These are phyloP conservation scores for Tipula confusa DNA, from an alignment of 2,888 invertebrate genomes.

Conservation along the genomic window DNA sequence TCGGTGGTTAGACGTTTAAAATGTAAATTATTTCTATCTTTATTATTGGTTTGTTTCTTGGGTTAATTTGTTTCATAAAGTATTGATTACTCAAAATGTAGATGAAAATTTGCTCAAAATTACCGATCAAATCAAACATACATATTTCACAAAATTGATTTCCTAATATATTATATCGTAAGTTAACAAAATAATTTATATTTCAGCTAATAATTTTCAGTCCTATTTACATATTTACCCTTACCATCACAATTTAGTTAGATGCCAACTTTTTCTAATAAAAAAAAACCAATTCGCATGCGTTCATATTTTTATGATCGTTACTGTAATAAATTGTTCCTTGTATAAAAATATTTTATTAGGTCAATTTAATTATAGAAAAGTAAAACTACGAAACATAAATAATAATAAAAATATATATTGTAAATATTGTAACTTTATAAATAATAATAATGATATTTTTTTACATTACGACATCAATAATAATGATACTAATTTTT, in stretches of 20 bases:
- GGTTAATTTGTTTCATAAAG: no score
- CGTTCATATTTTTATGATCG: background rate
- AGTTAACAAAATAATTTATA: background rate
- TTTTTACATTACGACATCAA: background rate
- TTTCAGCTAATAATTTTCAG: background rate
- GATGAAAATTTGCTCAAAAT: no score
- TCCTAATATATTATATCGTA: background rate
- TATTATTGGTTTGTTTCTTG: no score
- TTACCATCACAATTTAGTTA: background rate
- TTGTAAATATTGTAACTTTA: background rate
- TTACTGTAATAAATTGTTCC: background rate
- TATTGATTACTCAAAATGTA: no score
- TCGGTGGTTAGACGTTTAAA: no score
- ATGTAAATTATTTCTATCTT: no score
- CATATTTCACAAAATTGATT: background rate
- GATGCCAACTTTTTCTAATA: background rate
- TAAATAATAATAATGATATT: background rate
- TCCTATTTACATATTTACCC: background rate
- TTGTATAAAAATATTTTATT: background rate
- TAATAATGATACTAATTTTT: background rate
- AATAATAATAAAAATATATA: background rate
- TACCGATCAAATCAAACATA: no score
- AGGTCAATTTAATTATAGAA: constrained; percentile 20
- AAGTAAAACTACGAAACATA: background rate
- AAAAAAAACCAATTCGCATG: background rate